A percentile compares a stretch with the other conserved stretches of the same genome.
Evolutionary conservation across 2,797 vertebrate genomes (phyloP).

Genomic region (Gymnoscopelus microlampas): DNA sequence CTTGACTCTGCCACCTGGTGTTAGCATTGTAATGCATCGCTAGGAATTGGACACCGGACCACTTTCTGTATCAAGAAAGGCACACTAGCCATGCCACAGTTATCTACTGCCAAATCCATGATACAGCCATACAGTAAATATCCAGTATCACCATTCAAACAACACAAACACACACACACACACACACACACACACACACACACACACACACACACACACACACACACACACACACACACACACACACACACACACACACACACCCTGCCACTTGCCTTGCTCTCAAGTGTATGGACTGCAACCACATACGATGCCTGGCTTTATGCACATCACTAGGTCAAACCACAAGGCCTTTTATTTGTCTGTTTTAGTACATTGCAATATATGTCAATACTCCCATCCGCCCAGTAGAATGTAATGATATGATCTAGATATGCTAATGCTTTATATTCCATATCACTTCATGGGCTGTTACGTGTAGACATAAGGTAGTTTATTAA

Average conservation of each 20-base stretch:
- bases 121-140: conserved; percentile 53
- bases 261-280: conserved; percentile 41
- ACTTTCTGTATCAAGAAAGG: conserved; percentile 37
- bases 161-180: conserved; percentile 11
- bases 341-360: conserved; percentile 44
- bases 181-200: too few species aligned
- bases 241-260: conserved; percentile 23
- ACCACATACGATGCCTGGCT: conserved; percentile 20
- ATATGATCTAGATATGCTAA: conserved; percentile 47
- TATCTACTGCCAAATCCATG: conserved; percentile 72
- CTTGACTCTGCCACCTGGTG: conserved; percentile 14
- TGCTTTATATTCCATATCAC: conserved; percentile 2
- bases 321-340: conserved; percentile 45
- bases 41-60: conserved; percentile 23
- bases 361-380: conserved; percentile 69
- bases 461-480: neutral
- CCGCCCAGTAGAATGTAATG: conserved; percentile 67
- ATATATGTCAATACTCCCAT: conserved; percentile 77
- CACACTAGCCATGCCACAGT: conserved; percentile 59
- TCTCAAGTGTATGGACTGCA: conserved; percentile 43
- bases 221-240: too few species aligned
- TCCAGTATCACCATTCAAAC: conserved; percentile 51
- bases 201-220: too few species aligned
- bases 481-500: conserved; percentile 11
- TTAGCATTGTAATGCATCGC: conserved; percentile 18